Conservation (phyloP, 37 sponge, comb jelly and placozoan species). For the Tethya wilhelma region DNA sequence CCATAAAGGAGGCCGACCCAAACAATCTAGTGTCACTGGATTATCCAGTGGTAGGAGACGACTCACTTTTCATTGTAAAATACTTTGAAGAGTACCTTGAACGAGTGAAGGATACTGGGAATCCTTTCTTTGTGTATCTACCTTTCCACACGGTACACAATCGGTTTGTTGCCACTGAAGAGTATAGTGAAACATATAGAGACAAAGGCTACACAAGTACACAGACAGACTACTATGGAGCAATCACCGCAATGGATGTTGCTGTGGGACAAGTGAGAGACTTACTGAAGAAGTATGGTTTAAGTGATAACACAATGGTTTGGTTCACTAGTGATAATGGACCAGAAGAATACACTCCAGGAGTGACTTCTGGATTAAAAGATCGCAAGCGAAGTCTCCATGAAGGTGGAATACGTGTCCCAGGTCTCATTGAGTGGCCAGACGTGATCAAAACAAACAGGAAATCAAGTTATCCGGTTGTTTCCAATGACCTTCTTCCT, state of each 20-base stretch:
- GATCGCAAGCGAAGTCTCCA: slow-evolving; percentile 44
- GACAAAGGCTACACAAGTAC: slow-evolving; percentile 19
- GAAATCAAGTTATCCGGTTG: slow-evolving; percentile 35
- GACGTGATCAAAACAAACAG: slow-evolving; percentile 35
- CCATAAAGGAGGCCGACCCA: background rate
- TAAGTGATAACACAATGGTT: slow-evolving; percentile 67
- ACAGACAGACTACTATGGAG: slow-evolving; percentile 74
- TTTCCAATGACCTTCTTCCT: slow-evolving; percentile 63
- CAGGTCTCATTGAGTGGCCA: slow-evolving; percentile 76
- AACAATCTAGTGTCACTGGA: background rate
- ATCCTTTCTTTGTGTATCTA: slow-evolving; percentile 73
- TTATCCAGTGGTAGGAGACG: slow-evolving; percentile 53
- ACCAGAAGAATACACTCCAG: slow-evolving; percentile 44
- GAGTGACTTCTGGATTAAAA: slow-evolving; percentile 42
- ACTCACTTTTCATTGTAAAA: slow-evolving; percentile 54
- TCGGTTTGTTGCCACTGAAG: slow-evolving; percentile 44
- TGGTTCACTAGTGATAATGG: slow-evolving; percentile 83
- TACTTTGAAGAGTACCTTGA: slow-evolving; percentile 35
- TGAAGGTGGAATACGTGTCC: slow-evolving; percentile 72
- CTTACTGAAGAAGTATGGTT: slow-evolving; percentile 35
- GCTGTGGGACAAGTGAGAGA: slow-evolving; percentile 45
- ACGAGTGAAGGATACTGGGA: background rate
- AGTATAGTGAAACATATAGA: slow-evolving; percentile 35
- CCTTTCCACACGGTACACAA: slow-evolving; percentile 71
- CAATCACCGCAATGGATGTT: slow-evolving; percentile 66